A percentile compares a stretch with the other conserved stretches of the same genome.
Conservation (phyloP, 1,140 invertebrate genomes). For the Chelonus insularis region DNA sequence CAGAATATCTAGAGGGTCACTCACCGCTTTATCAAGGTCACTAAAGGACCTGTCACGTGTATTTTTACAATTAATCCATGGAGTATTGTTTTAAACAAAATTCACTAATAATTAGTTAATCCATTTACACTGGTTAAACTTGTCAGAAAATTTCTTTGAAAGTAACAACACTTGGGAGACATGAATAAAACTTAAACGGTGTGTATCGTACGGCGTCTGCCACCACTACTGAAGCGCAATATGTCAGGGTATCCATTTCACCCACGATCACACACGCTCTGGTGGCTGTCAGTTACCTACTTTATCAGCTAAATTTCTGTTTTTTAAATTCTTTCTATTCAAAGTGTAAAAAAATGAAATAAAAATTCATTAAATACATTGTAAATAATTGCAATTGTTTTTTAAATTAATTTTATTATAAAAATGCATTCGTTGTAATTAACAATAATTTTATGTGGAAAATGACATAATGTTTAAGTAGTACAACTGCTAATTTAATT, state of each 20-base stretch:
- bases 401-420: no score
- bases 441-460: no score
- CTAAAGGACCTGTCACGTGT: not conserved
- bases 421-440: no score
- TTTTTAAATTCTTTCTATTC: no score
- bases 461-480: no score
- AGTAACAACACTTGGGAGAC: not conserved
- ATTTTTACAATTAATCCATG: not conserved
- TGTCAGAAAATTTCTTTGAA: not conserved
- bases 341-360: not conserved
- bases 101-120: no score
- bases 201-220: not conserved
- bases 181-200: not conserved
- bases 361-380: not conserved
- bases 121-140: not conserved
- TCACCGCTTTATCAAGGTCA: conserved; percentile 14
- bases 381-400: no score
- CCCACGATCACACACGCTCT: not conserved
- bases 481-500: no score
- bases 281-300: not conserved
- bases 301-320: not conserved
- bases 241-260: not conserved
- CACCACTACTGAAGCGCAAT: conserved; percentile 2
- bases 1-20: not conserved
- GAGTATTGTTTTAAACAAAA: not conserved